Evolutionary conservation across 2,888 invertebrate species (phyloP), one percentile per base, ranked within the genome.

Genomic region (Bellardia bayeri): DNA sequence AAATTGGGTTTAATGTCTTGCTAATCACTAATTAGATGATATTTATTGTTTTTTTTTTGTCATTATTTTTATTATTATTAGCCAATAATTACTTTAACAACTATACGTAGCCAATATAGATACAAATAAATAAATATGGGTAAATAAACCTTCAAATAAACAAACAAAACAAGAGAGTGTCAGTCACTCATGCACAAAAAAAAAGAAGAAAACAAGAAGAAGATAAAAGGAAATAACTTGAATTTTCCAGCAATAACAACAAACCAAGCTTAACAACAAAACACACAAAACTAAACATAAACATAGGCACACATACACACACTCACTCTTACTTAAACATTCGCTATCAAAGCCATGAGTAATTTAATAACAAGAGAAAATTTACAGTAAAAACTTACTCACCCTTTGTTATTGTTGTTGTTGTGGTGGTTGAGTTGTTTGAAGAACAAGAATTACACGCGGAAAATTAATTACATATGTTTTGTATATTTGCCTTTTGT

Each of bases 141-240:
- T 54, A 72, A 83, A 81, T 49, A 85, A 85, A 88, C 87, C 85
- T 84, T 85, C 82, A 88, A 80, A 85, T 56, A 83, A 56, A 69
- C 14, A 81, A 61, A 64, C 49, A 82, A 74, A 63, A 75, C 30
- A 68, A 78, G 37, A 76, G n/a, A 76, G 14, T 49, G 56, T 45
- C 40, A 66, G 64, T 74, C 49, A 71, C 40, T 74, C 30, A 63
- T 51, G 45, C 23, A 23, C 23, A 23, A 23, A n/a, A 68, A 51
- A 63, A 64, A 9, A 63, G 13, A 30, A 45, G 13, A 45, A 68
- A 7, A 64, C 33, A 66, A 66, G 37, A 74, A 78, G 9, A 74
- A 49, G 45, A 78, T 49, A 30, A 81, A 68, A 85, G 66, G 83
- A 82, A 88, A 86, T 85, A 85, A 86, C 78, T 86, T 86, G 72